Base-by-base conservation (phyloP, 2,888 invertebrate genomes). In the Dendrolimus houi region DNA sequence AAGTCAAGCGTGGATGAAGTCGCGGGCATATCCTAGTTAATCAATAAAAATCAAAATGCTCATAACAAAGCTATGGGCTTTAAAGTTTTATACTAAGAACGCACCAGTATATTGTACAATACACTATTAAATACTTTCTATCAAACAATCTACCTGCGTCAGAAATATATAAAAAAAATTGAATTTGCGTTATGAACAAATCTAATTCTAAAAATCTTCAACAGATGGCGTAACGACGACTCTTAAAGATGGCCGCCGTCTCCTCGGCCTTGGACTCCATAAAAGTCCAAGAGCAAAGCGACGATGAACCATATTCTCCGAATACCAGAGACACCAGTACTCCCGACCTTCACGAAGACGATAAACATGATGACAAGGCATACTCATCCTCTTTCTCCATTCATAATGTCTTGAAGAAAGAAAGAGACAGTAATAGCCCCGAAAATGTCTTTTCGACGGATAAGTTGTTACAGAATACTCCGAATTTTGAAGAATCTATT, bases 361-460 rank as follows among this genome's bases (percentile, higher is more conserved):
- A 87, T 9, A 87, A 88, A 60, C 59, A 67, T 6, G 83, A 84
- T 63, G 83, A 87, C 0, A 72, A 80, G 68, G 73, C 73, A 1
- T 81, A 85, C 56, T 70, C 83, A 14, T 87, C 89, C 57, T 83
- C 90, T 62, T 91, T 91, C 68, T 85, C 87, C 67, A 91, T 91
- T 60, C 91, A 91, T 66, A 91, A 91, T 58, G 91, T 91, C 1
- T 61, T 91, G 13, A 91, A 91, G 74, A 90, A 88, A 59, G 91
- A 91, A 69, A 63, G 91, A 62, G 90, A 90, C 41, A 83, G 79
- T 57, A 73, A 78, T 57, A 91, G 90, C 62, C 91, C 91, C 1
- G 87, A 89, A 17, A 88, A 90, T 62, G 91, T 91, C 0, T 91
- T 91, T 60, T 88, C 91, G 13, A 91, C 91, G 0, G 91, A 91